Base-by-base conservation (phyloP, 2,888 invertebrate genomes). In the Mesorhabditis spiculigera region DNA sequence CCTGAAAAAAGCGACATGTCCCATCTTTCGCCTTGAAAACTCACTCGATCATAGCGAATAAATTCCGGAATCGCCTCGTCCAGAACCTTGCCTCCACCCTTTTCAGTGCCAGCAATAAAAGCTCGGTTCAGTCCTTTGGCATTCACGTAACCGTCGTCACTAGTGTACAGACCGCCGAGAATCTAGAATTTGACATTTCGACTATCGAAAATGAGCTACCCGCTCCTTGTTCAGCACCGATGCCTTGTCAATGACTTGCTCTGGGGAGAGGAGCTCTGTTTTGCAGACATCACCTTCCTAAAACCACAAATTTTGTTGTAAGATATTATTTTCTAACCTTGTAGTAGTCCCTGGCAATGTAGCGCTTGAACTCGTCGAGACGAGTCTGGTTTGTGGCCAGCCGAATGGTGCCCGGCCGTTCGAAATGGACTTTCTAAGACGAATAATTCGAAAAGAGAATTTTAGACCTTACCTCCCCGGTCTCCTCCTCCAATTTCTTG, bases 111-210 rank as follows among this genome's bases (percentile, higher is more conserved):
- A n/a, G 76, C 78, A 6, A 68, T 68, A 28, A 71, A 64, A 5
- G 87, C 87, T 76, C 85, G 85, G 4, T 87, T 87, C 64, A 87
- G 74, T 13, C 86, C 87, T 73, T 86, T 86, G 0, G 88, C 87
- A 72, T 88, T 87, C 42, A 88, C 85, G 72, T 87, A 87, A 4
- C 88, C 88, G 72, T 88, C 88, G 45, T 82, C 84, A 4, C 87
- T 86, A 63, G 86, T 87, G 78, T 84, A 87, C 8, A 88, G 77
- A 5, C 87, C 88, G 63, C 86, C 86, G 64, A 86, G 71, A 58
- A 88, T 78, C 87, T 87, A 71, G 5, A 73, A 63, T 10, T n/a
- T 10, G 43, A 0, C 5, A 43, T 16, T 42, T 44, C 63, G 28
- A 42, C 50, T 45, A 45, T 44, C 13, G 16, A 62, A 61, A 61